These are phyloP conservation scores for Trogon surrucura DNA, from an alignment of 2,113 vertebrate species.

Conservation along the genomic window DNA sequence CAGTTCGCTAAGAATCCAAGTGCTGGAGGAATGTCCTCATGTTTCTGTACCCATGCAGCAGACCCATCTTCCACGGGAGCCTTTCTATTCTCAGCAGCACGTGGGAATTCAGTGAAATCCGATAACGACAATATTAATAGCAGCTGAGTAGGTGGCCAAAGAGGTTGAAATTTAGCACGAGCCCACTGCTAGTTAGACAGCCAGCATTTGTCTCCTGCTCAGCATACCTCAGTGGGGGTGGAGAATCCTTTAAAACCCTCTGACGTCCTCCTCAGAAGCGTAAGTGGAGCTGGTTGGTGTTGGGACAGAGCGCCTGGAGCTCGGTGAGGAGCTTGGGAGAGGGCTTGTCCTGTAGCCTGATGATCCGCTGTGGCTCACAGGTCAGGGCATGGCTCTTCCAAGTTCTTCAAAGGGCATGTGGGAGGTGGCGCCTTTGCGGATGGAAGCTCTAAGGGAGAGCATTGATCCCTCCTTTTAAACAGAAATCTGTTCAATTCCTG, in stretches of 20 bases:
- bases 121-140: conserved; percentile 74
- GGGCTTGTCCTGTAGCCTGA: neutral
- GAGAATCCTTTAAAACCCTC: neutral
- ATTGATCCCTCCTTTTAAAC: neutral
- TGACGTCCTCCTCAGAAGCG: fast-evolving
- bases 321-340: fast-evolving
- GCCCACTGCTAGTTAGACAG: neutral
- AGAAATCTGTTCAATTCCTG: neutral
- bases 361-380: fast-evolving
- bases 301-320: fast-evolving
- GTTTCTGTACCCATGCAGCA: conserved; percentile 33
- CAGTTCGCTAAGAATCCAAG: neutral
- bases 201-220: fast-evolving
- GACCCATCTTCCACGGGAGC: conserved; percentile 35
- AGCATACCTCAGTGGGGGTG: neutral
- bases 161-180: conserved; percentile 42
- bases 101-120: conserved; percentile 67
- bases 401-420: neutral
- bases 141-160: conserved; percentile 58
- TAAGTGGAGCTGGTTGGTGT: neutral
- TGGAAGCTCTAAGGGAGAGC: neutral
- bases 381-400: neutral
- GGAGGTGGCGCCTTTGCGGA: neutral
- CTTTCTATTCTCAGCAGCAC: conserved; percentile 66
- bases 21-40: conserved; percentile 44